Evolutionary conservation across 30 jellyfish, hydroid and myxozoan species (phyloP).

Genomic region (Sanderia malayensis): DNA sequence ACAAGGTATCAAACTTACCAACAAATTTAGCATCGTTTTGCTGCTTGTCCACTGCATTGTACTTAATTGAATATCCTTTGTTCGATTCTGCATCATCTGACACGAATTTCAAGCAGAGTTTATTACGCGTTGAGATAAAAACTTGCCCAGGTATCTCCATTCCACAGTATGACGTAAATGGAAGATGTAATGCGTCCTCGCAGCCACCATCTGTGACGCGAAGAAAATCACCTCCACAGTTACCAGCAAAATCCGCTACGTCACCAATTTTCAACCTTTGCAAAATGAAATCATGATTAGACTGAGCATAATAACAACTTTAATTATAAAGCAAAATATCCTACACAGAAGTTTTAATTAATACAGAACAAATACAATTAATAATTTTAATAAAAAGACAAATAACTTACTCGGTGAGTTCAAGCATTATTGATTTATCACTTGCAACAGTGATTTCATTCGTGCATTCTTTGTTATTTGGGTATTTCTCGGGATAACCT

Average conservation of each 20-base stretch:
- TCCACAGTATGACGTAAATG: conserved; percentile 70
- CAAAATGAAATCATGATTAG: too few species aligned
- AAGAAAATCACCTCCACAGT: conserved; percentile 74
- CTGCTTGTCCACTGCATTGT: conserved; percentile 27
- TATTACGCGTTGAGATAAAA: conserved; percentile 61
- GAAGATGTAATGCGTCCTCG: conserved; percentile 13
- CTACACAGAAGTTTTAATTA: too few species aligned
- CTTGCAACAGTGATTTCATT: conserved; percentile 63
- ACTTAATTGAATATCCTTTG: conserved; percentile 69
- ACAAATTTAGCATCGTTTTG: conserved; percentile 11
- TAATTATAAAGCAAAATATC: too few species aligned
- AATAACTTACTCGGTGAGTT: conserved; percentile 74
- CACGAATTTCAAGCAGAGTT: conserved; percentile 72
- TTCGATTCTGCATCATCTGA: conserved; percentile 54
- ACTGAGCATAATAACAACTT: too few species aligned
- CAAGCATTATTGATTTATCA: conserved; percentile 49
- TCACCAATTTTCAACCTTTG: conserved; percentile 43
- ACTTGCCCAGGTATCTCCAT: conserved; percentile 38
- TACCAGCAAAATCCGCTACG: not conserved
- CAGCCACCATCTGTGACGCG: conserved; percentile 83
- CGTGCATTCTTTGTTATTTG: conserved; percentile 69
- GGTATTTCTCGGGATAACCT: conserved; percentile 60
- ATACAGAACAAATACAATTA: too few species aligned
- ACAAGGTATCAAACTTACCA: too few species aligned
- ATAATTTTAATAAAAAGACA: too few species aligned